Evolutionary conservation across 2,888 invertebrate species (phyloP).

Genomic region (Limenitis arthemis): DNA sequence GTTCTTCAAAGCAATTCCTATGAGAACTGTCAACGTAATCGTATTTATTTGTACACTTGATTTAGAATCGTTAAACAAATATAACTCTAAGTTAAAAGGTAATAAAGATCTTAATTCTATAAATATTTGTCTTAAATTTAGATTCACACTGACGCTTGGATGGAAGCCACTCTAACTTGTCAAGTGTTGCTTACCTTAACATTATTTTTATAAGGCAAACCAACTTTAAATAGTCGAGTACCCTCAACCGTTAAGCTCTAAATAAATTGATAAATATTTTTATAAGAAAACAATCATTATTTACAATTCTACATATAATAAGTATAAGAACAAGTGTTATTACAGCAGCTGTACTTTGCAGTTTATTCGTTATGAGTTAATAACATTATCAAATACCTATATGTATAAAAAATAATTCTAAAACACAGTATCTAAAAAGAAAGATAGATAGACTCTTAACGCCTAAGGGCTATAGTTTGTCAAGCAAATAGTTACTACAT

Average conservation of each 20-base stretch:
- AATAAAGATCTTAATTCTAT: slow-evolving; percentile 5
- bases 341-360: no score
- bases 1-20: slow-evolving; percentile 44
- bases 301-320: background rate
- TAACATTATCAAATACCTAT: no score
- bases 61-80: slow-evolving; percentile 12
- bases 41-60: slow-evolving; percentile 45
- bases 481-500: no score
- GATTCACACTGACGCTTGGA: slow-evolving; percentile 45
- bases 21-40: slow-evolving; percentile 56
- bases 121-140: slow-evolving; percentile 36
- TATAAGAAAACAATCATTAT: background rate
- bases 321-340: no score
- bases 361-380: no score
- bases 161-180: slow-evolving; percentile 51
- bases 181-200: slow-evolving; percentile 48
- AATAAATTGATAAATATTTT: slow-evolving; percentile 16
- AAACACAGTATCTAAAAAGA: no score
- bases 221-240: slow-evolving; percentile 29
- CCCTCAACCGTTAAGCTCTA: slow-evolving; percentile 20
- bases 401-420: no score
- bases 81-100: background rate
- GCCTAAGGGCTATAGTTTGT: no score
- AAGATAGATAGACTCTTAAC: no score
- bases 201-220: slow-evolving; percentile 46